Evolutionary conservation across 1,140 invertebrate genomes (phyloP), one percentile per base, ranked within the genome.

Genomic region (Drosophila auraria): DNA sequence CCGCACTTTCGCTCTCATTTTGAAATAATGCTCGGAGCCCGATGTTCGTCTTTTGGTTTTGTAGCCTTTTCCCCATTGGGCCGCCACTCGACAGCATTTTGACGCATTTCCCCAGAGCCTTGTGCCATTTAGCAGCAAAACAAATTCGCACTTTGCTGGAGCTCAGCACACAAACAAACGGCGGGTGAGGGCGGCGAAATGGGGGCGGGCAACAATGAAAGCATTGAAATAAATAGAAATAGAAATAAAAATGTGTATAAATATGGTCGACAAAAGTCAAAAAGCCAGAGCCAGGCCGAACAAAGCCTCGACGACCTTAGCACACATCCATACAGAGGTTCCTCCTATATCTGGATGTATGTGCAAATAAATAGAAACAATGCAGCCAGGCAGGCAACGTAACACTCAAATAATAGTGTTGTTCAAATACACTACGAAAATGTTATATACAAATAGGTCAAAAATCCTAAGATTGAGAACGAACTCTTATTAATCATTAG

Each of bases 31-130:
- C 66, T 59, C 36, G 69, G 40, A 44, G 38, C 70, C 45, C 44
- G 38, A 57, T 51, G 66, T 36, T 54, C 49, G 71, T 50, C 59
- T 54, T 76, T 71, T 49, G 57, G 57, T 50, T 81, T 59, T 58
- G 81, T 66, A 54, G 51, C 68, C 40, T 47, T 66, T 80, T 66
- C 38, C 75, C 81, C 84, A 81, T 36, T 63, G 74, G 82, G 81
- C 78, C 60, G 62, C 25, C 84, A 89, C 78, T 81, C 73, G 78
- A 80, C 81, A 84, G 68, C 78, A 81, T 89, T 87, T 89, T 89
- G 84, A 87, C 84, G 82, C 84, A 87, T 87, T 87, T 87, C 84
- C 84, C 84, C 70, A 81, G 84, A 87, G 84, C 86, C 84, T 89
- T 87, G 84, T 87, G 84, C 84, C 84, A 89, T 87, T 87, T 87